phyloP scores from a whole-genome alignment of 37 sponge, comb jelly and placozoan species.

The Crambe crambe region DNA sequence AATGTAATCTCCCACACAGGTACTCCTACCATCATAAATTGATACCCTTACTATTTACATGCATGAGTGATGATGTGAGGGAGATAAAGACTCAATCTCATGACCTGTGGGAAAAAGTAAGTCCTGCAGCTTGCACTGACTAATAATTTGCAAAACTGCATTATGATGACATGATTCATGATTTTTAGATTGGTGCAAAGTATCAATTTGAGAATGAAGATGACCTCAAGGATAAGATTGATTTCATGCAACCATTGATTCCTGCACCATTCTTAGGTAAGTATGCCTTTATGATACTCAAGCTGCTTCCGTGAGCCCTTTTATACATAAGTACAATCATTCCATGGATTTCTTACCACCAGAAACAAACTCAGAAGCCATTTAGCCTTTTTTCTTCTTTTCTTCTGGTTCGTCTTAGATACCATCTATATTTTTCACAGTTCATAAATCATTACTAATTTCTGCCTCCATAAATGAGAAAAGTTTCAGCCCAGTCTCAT shows the following conservation, averaged over 20 bases:
- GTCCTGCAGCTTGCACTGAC: not conserved
- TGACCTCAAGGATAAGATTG: slow-evolving; percentile 86
- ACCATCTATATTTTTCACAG: no score
- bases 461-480: no score
- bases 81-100: slow-evolving; percentile 53
- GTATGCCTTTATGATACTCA: not conserved
- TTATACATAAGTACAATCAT: no score
- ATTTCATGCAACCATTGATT: slow-evolving; percentile 38
- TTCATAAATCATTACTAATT: no score
- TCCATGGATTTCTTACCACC: no score
- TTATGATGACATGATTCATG: not conserved
- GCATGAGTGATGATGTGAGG: slow-evolving; percentile 79
- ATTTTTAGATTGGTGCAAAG: slow-evolving; percentile 73
- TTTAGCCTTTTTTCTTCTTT: no score
- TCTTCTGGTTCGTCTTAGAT: no score
- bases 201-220: slow-evolving; percentile 88
- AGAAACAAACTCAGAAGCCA: no score
- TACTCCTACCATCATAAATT: slow-evolving; percentile 94
- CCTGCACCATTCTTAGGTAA: slow-evolving; percentile 28
- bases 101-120: slow-evolving; percentile 68
- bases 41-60: slow-evolving; percentile 85
- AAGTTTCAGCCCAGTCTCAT: no score
- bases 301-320: no score
- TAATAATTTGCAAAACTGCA: not conserved
- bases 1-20: slow-evolving; percentile 24